A percentile compares a stretch with the other conserved stretches of the same genome.
Evolutionary conservation across 1,140 invertebrate genomes (phyloP).

Genomic region (Chironomus striatipennis): DNA sequence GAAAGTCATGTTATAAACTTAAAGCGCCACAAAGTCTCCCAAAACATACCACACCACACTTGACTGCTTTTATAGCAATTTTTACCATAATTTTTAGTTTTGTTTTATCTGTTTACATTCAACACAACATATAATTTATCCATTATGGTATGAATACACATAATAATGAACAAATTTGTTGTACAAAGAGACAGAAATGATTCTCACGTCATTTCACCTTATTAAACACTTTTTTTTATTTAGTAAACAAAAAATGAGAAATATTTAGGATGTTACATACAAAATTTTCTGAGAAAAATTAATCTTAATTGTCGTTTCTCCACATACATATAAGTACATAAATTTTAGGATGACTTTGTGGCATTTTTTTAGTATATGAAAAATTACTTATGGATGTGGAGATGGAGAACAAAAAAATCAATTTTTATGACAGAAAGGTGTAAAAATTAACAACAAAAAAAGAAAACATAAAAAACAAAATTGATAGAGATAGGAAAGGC

Average conservation of each 20-base stretch:
- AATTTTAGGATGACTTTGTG: conserved; percentile 17
- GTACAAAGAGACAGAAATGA: no score
- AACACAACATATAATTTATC: conserved; percentile 5
- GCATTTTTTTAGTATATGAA: conserved; percentile 12
- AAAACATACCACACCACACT: no score
- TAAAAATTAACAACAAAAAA: not conserved
- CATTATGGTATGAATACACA: not conserved
- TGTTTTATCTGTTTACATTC: not conserved
- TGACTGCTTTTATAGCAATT: no score
- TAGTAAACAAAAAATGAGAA: no score
- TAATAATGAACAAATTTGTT: not conserved
- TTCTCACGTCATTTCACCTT: no score
- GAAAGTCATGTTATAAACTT: no score
- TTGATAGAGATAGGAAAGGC: no score
- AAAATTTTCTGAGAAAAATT: not conserved
- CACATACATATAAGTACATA: not conserved
- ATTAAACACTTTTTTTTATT: no score
- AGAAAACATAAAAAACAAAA: no score
- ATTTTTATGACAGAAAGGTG: conserved; percentile 14
- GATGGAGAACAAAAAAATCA: no score
- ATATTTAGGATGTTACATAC: not conserved
- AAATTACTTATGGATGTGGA: not conserved
- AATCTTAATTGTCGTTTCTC: not conserved
- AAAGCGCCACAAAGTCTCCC: no score
- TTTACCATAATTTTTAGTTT: not conserved